Percentiles rank a stretch among this genome's conserved stretches.
phyloP scores from a whole-genome alignment of 1,140 invertebrate genomes.

The Lordiphosa stackelbergi region DNA sequence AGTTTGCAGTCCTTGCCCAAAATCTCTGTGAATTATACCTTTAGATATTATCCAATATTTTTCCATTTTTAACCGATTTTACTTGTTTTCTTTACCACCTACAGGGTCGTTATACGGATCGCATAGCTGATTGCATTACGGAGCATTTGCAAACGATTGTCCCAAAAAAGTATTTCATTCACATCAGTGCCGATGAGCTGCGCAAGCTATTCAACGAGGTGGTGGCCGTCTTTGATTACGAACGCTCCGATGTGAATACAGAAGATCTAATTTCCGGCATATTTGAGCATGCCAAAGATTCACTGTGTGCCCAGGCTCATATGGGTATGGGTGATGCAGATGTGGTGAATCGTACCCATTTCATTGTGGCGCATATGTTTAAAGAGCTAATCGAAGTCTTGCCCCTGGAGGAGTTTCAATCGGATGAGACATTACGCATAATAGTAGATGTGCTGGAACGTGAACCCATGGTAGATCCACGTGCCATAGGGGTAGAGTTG shows the following conservation, averaged over 20 bases:
- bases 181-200: constrained; percentile 56
- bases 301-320: constrained; percentile 25
- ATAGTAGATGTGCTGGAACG: constrained; percentile 57
- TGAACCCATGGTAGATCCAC: constrained; percentile 58
- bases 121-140: constrained; percentile 64
- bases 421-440: constrained; percentile 50
- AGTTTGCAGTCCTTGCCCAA: no score
- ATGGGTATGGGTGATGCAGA: constrained; percentile 6
- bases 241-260: constrained; percentile 64
- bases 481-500: constrained; percentile 61
- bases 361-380: constrained; percentile 58
- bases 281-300: constrained; percentile 63
- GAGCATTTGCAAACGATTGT: constrained; percentile 62
- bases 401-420: constrained; percentile 64
- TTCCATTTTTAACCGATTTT: no score
- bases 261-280: constrained; percentile 66
- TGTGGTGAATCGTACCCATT: constrained; percentile 60
- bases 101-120: constrained; percentile 58
- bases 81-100: constrained; percentile 4
- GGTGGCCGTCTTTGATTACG: constrained; percentile 61
- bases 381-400: constrained; percentile 68
- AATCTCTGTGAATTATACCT: no score
- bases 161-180: constrained; percentile 68
- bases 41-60: no score
- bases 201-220: constrained; percentile 66